phyloP scores from a whole-genome alignment of 2,888 invertebrate species.

The Volucella inanis region DNA sequence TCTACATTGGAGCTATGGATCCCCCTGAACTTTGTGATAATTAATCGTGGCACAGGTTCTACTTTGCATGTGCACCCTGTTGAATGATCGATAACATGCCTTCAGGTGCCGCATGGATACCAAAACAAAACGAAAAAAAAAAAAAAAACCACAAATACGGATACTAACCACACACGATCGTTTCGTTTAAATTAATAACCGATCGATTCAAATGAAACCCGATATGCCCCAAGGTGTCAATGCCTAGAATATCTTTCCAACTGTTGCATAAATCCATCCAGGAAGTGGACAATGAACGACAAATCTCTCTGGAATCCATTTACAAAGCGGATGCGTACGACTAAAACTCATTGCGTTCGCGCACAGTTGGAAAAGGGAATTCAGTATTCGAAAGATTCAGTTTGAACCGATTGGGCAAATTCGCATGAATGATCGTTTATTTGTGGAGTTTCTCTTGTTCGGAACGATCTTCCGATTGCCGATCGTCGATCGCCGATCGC shows the following conservation, averaged over 20 bases:
- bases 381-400: not conserved
- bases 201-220: constrained; percentile 30
- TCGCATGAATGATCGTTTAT: constrained; percentile 69
- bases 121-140: constrained; percentile 15
- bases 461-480: not conserved
- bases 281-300: constrained; percentile 63
- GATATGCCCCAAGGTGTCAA: constrained; percentile 50
- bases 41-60: constrained; percentile 66
- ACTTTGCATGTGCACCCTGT: constrained; percentile 57
- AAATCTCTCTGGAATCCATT: constrained; percentile 38
- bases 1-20: constrained; percentile 3
- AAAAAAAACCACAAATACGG: not conserved
- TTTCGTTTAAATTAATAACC: constrained; percentile 55
- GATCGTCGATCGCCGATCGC: constrained; percentile 37
- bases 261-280: constrained; percentile 54
- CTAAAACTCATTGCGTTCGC: not conserved
- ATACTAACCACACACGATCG: constrained; percentile 53
- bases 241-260: constrained; percentile 42
- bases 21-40: constrained; percentile 52
- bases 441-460: constrained; percentile 51
- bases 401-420: constrained; percentile 51
- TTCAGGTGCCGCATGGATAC: constrained; percentile 68
- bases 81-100: constrained; percentile 63
- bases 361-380: constrained; percentile 45
- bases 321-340: not conserved